These are phyloP conservation scores for Neodiprion virginianus DNA, from an alignment of 1,140 invertebrate genomes.

Conservation along the genomic window DNA sequence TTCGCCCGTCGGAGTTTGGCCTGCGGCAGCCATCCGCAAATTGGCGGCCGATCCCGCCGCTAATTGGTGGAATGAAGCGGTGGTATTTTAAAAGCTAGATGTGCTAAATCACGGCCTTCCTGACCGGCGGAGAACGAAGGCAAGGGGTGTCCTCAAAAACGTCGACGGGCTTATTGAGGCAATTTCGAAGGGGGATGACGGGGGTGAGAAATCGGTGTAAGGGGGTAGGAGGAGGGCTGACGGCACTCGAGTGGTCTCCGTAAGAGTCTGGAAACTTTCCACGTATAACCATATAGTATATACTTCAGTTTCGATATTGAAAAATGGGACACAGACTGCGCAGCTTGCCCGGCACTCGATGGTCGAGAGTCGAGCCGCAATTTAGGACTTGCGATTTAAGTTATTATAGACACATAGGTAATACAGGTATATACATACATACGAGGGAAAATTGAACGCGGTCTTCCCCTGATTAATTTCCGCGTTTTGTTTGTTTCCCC, in stretches of 20 bases:
- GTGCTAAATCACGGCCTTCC: neutral
- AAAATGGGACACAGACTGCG: neutral
- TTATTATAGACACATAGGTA: too few species aligned
- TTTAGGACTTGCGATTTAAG: too few species aligned
- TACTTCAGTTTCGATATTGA: neutral
- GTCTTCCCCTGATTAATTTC: conserved; percentile 5
- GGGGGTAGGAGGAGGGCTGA: neutral
- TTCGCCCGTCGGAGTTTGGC: conserved; percentile 13
- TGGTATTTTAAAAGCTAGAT: conserved; percentile 7
- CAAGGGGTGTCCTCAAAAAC: neutral
- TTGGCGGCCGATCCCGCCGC: conserved; percentile 32
- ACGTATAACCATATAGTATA: neutral
- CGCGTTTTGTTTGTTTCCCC: neutral
- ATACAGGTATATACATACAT: too few species aligned
- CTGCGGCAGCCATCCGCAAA: conserved; percentile 40
- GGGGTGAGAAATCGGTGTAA: neutral
- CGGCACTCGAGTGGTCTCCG: neutral
- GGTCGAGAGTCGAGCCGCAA: neutral
- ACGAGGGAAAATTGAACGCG: neutral
- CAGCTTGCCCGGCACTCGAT: neutral
- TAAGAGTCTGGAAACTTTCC: conserved; percentile 3
- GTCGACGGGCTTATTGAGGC: neutral
- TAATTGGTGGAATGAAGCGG: conserved; percentile 5
- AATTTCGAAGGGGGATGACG: neutral
- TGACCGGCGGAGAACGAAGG: neutral